Percentiles rank a stretch among this genome's conserved stretches.
Evolutionary conservation across 2,113 vertebrate species (phyloP).

Genomic region (Tragelaphus scriptus): DNA sequence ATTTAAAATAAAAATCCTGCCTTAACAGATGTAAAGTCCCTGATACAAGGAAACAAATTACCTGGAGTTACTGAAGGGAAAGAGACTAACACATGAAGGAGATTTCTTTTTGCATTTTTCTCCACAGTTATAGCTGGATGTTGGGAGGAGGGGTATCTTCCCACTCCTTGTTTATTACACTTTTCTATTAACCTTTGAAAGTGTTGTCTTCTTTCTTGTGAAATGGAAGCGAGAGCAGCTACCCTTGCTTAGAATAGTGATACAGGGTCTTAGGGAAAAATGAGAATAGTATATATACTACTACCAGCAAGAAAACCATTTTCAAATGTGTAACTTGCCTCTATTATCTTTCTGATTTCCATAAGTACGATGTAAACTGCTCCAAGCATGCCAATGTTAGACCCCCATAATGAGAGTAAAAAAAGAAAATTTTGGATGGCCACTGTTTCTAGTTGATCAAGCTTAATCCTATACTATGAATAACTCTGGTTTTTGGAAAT

Average conservation of each 20-base stretch:
- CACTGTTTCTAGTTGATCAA: constrained; percentile 18
- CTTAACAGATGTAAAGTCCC: constrained; percentile 68
- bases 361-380: background rate
- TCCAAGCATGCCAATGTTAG: constrained; percentile 7
- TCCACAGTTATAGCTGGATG: constrained; percentile 38
- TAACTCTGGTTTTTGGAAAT: constrained; percentile 31
- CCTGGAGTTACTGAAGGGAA: constrained; percentile 63
- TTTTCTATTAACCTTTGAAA: constrained; percentile 44
- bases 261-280: background rate
- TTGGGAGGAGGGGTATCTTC: background rate
- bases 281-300: constrained; percentile 4
- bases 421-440: background rate
- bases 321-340: constrained; percentile 17
- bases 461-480: background rate
- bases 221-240: constrained; percentile 23
- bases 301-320: background rate
- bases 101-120: constrained; percentile 68
- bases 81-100: constrained; percentile 62
- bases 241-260: background rate
- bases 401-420: background rate
- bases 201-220: constrained; percentile 15
- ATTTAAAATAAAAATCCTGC: constrained; percentile 76
- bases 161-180: constrained; percentile 35
- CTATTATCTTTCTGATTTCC: background rate
- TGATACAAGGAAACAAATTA: constrained; percentile 75